A percentile compares a stretch with the other conserved stretches of the same genome.
These are phyloP conservation scores for Campopleginae sp. DNA, from an alignment of 2,888 invertebrate genomes.

Conservation along the genomic window DNA sequence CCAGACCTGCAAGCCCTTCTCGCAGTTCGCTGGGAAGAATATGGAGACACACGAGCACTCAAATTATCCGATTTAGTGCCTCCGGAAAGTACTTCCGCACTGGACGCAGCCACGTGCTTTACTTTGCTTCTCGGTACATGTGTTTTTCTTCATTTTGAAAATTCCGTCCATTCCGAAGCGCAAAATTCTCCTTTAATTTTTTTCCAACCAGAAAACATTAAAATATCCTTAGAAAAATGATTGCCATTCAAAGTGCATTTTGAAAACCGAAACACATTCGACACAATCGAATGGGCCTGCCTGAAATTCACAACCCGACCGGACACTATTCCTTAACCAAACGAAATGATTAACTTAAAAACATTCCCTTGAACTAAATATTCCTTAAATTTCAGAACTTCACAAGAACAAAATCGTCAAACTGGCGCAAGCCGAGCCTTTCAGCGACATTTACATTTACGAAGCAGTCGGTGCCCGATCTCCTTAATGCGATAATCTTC, in stretches of 20 bases:
- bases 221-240: background rate
- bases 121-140: conserved; percentile 43
- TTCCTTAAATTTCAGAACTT: conserved; percentile 20
- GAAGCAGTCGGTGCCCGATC: background rate
- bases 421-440: conserved; percentile 19
- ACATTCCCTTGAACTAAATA: background rate
- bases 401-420: conserved; percentile 18
- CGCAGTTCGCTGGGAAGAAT: conserved; percentile 14
- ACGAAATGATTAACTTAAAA: background rate
- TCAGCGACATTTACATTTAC: conserved; percentile 35
- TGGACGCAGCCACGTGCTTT: conserved; percentile 89
- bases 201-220: background rate
- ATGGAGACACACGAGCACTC: conserved; percentile 86
- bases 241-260: background rate
- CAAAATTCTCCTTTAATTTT: background rate
- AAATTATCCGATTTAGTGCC: conserved; percentile 97
- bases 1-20: conserved; percentile 38
- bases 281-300: background rate
- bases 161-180: background rate
- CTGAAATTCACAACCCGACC: background rate
- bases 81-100: conserved; percentile 91
- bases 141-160: background rate
- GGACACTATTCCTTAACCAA: background rate
- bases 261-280: background rate
- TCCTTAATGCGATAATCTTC: background rate